These are phyloP conservation scores for Tortricodes alternella DNA, from an alignment of 2,888 invertebrate species.

Conservation along the genomic window DNA sequence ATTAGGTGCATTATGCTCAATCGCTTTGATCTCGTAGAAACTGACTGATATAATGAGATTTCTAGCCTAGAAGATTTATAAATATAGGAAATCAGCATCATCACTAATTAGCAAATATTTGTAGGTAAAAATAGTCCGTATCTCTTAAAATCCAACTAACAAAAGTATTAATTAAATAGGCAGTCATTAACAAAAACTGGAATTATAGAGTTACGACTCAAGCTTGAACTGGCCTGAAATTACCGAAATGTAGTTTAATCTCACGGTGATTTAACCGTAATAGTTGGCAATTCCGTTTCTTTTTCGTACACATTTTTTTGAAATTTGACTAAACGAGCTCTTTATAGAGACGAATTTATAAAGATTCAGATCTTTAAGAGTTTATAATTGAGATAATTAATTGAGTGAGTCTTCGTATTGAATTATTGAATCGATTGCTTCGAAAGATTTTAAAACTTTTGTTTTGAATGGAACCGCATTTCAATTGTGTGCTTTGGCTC, in stretches of 20 bases:
- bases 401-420: no score
- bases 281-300: not conserved
- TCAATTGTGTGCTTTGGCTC: no score
- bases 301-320: not conserved
- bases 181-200: not conserved
- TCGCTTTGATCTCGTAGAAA: slow-evolving; percentile 9
- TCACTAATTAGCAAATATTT: no score
- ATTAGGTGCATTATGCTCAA: not conserved
- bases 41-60: not conserved
- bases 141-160: not conserved
- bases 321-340: no score
- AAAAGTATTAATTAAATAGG: not conserved
- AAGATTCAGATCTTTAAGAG: no score
- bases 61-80: not conserved
- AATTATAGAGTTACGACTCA: not conserved
- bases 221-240: not conserved
- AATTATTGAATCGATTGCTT: slow-evolving; percentile 1
- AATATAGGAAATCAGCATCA: no score
- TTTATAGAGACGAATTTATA: no score
- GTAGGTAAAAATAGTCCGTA: not conserved
- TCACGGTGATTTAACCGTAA: not conserved
- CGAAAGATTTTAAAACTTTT: slow-evolving; percentile 11
- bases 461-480: slow-evolving; percentile 16
- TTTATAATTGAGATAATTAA: no score
- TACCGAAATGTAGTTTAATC: slow-evolving; percentile 1